Conservation (phyloP, 2,797 vertebrate genomes). For the Xenopus petersii region DNA sequence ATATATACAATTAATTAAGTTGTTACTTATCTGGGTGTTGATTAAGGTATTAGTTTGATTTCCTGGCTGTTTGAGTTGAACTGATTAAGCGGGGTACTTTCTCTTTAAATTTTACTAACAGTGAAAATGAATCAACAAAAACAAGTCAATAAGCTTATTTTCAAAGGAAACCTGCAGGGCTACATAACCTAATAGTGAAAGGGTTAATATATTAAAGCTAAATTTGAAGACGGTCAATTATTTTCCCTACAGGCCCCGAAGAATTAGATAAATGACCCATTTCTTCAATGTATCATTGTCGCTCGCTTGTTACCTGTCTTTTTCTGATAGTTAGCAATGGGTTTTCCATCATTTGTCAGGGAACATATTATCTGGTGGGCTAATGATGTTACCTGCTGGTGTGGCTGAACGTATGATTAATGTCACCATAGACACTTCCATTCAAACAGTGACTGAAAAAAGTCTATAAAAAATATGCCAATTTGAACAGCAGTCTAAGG, state of each 20-base stretch:
- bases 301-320: slow-evolving; percentile 33
- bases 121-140: too few species aligned
- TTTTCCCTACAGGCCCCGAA: background rate
- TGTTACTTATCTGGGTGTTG: too few species aligned
- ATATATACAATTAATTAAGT: too few species aligned
- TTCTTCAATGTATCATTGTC: slow-evolving; percentile 33
- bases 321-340: slow-evolving; percentile 38
- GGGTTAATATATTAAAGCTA: background rate
- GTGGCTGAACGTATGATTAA: slow-evolving; percentile 35
- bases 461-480: background rate
- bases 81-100: too few species aligned
- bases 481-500: background rate
- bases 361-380: slow-evolving; percentile 38
- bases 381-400: slow-evolving; percentile 42
- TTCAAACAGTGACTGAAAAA: background rate
- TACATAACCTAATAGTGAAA: too few species aligned
- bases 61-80: too few species aligned
- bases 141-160: too few species aligned
- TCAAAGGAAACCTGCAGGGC: too few species aligned
- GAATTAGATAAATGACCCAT: slow-evolving; percentile 35
- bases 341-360: slow-evolving; percentile 42
- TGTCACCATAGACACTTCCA: background rate
- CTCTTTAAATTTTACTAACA: too few species aligned
- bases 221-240: slow-evolving; percentile 2
- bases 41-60: too few species aligned